Evolutionary conservation across 2,888 invertebrate genomes (phyloP).

Genomic region (Cremastinae sp.): DNA sequence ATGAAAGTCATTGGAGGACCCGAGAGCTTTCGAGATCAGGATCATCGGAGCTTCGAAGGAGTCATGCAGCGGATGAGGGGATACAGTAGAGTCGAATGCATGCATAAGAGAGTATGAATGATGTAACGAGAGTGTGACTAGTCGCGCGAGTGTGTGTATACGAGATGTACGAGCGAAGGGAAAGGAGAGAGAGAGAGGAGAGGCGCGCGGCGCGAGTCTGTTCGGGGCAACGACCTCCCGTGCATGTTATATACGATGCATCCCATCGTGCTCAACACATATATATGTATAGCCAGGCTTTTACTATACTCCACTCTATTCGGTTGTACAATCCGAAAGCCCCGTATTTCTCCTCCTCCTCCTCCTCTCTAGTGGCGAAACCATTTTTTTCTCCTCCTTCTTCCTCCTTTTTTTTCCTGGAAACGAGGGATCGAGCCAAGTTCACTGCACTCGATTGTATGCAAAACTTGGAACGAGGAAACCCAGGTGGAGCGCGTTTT

Average conservation of each 20-base stretch:
- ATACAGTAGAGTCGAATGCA: constrained; percentile 24
- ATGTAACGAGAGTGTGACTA: constrained; percentile 74
- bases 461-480: too few species aligned
- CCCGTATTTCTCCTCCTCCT: constrained; percentile 36
- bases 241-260: constrained; percentile 56
- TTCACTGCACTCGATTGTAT: too few species aligned
- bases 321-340: constrained; percentile 30
- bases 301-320: constrained; percentile 31
- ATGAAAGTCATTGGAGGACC: too few species aligned
- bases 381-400: too few species aligned
- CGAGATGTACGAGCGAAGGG: constrained; percentile 1
- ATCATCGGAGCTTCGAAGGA: too few species aligned
- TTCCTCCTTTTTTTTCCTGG: background rate
- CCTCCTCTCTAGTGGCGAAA: too few species aligned
- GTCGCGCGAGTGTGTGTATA: constrained; percentile 47
- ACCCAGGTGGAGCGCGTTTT: too few species aligned
- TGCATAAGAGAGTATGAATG: constrained; percentile 73
- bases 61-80: too few species aligned
- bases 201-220: constrained; percentile 58
- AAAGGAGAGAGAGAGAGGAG: constrained; percentile 7
- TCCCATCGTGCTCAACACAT: constrained; percentile 17
- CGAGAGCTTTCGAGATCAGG: too few species aligned
- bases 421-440: background rate
- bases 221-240: constrained; percentile 75
- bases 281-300: too few species aligned